These are phyloP conservation scores for Drosophila ironensis DNA, from an alignment of 1,140 invertebrate species.

Conservation along the genomic window DNA sequence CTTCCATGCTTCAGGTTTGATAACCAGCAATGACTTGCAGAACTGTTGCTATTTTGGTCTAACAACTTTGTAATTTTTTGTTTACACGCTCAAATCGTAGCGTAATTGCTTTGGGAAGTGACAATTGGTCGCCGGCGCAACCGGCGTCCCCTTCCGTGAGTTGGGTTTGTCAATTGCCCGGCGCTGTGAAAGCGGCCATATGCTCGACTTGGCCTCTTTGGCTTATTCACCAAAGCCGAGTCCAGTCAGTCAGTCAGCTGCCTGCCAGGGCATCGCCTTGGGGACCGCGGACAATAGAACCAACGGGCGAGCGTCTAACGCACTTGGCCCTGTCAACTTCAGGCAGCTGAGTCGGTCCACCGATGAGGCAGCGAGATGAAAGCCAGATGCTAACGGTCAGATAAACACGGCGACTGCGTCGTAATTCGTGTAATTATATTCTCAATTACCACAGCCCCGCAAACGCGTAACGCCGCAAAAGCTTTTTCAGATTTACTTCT, in stretches of 20 bases:
- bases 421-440: slow-evolving; percentile 80
- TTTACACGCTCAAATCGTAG: slow-evolving; percentile 77
- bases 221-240: not conserved
- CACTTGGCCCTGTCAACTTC: slow-evolving; percentile 63
- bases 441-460: slow-evolving; percentile 65
- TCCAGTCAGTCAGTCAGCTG: too few relatives aligned
- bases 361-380: too few relatives aligned
- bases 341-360: slow-evolving; percentile 21
- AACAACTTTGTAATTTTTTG: slow-evolving; percentile 80
- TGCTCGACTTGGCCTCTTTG: slow-evolving; percentile 53
- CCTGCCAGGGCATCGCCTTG: slow-evolving; percentile 28
- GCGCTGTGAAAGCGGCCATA: slow-evolving; percentile 70
- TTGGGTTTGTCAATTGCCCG: slow-evolving; percentile 53
- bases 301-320: slow-evolving; percentile 26
- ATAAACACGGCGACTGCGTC: slow-evolving; percentile 57
- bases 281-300: slow-evolving; percentile 27
- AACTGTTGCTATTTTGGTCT: slow-evolving; percentile 66
- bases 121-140: slow-evolving; percentile 63
- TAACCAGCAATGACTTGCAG: slow-evolving; percentile 65
- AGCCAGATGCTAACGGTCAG: slow-evolving; percentile 60
- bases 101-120: slow-evolving; percentile 80
- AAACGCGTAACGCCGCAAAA: too few relatives aligned
- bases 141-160: slow-evolving; percentile 28
- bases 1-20: slow-evolving; percentile 2
- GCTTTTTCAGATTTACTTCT: slow-evolving; percentile 44